Evolutionary conservation across 2,888 invertebrate species (phyloP), one percentile per base, ranked within the genome.

Genomic region (Trissolcus brochymenae): DNA sequence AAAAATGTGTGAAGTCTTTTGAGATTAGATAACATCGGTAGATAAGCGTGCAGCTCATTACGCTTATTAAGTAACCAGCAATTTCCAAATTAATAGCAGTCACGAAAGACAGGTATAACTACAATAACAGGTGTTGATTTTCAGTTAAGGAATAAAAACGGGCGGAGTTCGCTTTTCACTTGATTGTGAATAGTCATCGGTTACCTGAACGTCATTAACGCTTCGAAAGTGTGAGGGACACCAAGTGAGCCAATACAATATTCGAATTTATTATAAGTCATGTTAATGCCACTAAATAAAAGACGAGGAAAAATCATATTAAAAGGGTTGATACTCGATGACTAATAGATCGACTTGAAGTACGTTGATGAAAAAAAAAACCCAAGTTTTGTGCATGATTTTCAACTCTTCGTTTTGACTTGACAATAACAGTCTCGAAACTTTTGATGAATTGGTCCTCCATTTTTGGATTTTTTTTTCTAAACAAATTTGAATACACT

Each of bases 51-150:
- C 71, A 79, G 19, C 71, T 82, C 81, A 82, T 83, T 81, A 83
- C 78, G 79, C 77, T 80, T 77, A 82, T 83, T 82, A 82, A 80
- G 80, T 80, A 85, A 85, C 86, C 83, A 62, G 82, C 82, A 86
- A 87, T 87, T 87, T 85, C 74, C 82, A 80, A 86, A 87, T 87
- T 86, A 86, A 81, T 82, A 84, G 81, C 81, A 82, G 84, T 83
- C 84, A 83, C 82, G 83, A 80, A 82, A 81, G 74, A 71, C 65
- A 60, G 70, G 68, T 57, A 64, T 72, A 70, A 70, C 59, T 72
- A 53, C 66, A 77, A 79, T 66, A 79, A 79, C 79, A 79, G 79
- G 77, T 79, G 79, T 79, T 77, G 74, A 71, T 75, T 75, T 75
- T 75, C 72, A 68, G 75, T 65, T 78, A 62, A 59, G 21, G 25